Evolutionary conservation across 2,797 vertebrate species (phyloP).

Genomic region (Eospalax fontanierii): DNA sequence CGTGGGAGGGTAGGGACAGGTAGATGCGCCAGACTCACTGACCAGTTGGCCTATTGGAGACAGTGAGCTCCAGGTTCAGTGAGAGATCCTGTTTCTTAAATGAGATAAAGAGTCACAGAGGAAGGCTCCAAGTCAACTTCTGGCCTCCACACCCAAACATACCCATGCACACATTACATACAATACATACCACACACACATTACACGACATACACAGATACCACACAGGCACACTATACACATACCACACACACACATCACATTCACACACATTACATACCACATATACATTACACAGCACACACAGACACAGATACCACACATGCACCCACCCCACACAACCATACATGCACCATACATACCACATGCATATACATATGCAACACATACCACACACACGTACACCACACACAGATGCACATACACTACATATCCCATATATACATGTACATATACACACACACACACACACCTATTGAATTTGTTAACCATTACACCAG

Average conservation of each 20-base stretch:
- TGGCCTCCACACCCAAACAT: neutral
- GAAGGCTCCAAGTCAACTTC: neutral
- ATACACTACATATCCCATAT: no score
- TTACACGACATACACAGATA: neutral
- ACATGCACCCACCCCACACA: neutral
- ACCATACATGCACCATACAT: neutral
- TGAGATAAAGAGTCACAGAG: no score
- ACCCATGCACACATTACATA: neutral
- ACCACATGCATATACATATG: neutral
- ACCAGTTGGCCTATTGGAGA: neutral
- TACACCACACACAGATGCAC: neutral
- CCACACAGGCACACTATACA: neutral
- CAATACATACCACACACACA: neutral
- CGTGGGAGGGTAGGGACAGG: neutral
- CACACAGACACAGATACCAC: neutral
- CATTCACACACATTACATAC: no score
- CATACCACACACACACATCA: neutral
- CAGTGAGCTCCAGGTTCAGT: no score
- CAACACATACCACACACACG: neutral
- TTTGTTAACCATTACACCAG: neutral
- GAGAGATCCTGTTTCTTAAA: neutral
- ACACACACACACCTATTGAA: neutral
- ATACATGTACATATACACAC: no score
- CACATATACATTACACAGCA: no score
- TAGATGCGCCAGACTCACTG: neutral